Conservation (phyloP, 2,888 invertebrate genomes). For the Cataglyphis altisquamis region DNA sequence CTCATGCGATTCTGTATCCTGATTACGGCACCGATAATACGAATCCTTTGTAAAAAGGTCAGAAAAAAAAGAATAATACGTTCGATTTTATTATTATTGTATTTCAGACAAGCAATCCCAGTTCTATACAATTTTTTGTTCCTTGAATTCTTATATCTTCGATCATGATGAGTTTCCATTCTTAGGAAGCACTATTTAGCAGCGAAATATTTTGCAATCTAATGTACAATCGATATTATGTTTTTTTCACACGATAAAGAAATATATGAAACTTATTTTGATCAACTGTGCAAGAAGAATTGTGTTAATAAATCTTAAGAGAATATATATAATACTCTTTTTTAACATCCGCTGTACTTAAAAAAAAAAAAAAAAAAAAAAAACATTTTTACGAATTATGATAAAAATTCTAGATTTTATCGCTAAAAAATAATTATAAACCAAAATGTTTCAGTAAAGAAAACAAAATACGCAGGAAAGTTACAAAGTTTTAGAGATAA, state of each 20-base stretch:
- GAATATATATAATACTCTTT: background rate
- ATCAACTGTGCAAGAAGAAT: background rate
- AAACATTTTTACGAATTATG: background rate
- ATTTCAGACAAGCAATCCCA: background rate
- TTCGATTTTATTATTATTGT: background rate
- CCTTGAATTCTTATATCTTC: background rate
- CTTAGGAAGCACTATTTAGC: background rate
- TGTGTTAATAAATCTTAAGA: background rate
- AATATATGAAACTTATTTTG: background rate
- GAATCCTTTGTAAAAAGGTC: background rate
- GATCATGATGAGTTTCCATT: background rate
- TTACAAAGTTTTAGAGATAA: constrained; percentile 5
- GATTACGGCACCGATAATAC: background rate
- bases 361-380: no score
- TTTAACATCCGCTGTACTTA: background rate
- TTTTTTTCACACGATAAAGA: background rate
- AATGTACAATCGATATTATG: background rate
- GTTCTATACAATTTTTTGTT: background rate
- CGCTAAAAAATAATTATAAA: background rate
- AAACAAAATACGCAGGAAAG: background rate
- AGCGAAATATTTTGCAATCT: background rate
- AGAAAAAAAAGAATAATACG: background rate
- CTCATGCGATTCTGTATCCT: constrained; percentile 44
- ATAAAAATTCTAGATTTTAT: background rate
- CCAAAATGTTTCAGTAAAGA: background rate